Base-by-base conservation (phyloP, 2,888 invertebrate species). In the Stenodera caucasica region DNA sequence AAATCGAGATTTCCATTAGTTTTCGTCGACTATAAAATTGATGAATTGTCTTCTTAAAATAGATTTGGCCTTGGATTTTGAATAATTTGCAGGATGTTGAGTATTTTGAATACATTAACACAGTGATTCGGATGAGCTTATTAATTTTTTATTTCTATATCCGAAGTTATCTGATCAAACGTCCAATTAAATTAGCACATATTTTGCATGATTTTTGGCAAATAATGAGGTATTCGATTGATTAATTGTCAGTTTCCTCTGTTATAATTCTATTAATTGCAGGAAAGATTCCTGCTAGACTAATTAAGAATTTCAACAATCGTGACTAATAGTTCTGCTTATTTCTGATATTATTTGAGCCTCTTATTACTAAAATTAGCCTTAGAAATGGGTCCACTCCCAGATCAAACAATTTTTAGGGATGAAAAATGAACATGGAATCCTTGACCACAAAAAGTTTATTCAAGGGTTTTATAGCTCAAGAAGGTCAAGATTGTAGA, bases 61-160 rank as follows among this genome's bases (percentile, higher is more conserved):
- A 45, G 49, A 30, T 52, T 35, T 54, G 57, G 21, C 63, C 63
- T 63, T 63, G 63, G 55, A 54, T 57, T 60, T 40, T 53, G 54
- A 63, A 63, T 59, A 45, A 55, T 58, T 55, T 35, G 37, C 64
- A 64, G 64, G 64, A 64, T 64, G 64, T 61, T 14, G 45, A 45
- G 58, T 54, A 61, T 64, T 64, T 64, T 64, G 58, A 52, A 53
- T 55, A 50, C 61, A 64, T 64, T 64, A 64, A 3, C 2, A 57
- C 64, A 57, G 15, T 61, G 61, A 61, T 18, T 61, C 58, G 58
- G 54, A 15, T 55, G 33, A 50, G 33, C 37, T 55, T 57, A 50
- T 51, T 51, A 12, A 18, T 40, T 40, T 5, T 37, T 15, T 2
- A 8, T 14, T 15, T 6, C 15, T 14, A 6, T 35, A 21, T 40